Evolutionary conservation across 2,888 invertebrate species (phyloP).

Genomic region (Pristionchus exspectatus): DNA sequence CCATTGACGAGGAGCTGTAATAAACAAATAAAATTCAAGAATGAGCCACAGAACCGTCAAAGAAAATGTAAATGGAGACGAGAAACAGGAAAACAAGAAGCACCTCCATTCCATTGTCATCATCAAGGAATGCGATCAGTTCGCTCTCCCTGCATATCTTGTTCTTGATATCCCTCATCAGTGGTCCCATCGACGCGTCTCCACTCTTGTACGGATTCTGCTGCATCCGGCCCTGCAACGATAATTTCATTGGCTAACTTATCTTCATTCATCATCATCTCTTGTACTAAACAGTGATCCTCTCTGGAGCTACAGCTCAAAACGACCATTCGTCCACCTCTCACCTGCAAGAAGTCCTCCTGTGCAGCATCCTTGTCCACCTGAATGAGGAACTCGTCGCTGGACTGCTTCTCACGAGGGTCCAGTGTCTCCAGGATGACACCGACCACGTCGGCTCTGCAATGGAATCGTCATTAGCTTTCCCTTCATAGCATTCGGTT

Average conservation of each 20-base stretch:
- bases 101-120: slow-evolving; percentile 91
- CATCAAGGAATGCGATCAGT: slow-evolving; percentile 95
- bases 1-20: slow-evolving; percentile 90
- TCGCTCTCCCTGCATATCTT: slow-evolving; percentile 91
- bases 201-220: slow-evolving; percentile 93
- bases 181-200: slow-evolving; percentile 94
- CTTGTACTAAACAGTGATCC: too few relatives aligned
- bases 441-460: slow-evolving; percentile 67
- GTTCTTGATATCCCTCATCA: slow-evolving; percentile 99
- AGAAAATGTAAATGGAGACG: not conserved
- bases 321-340: too few relatives aligned
- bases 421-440: slow-evolving; percentile 86
- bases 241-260: too few relatives aligned
- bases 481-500: slow-evolving; percentile 83
- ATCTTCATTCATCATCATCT: too few relatives aligned
- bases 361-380: slow-evolving; percentile 98
- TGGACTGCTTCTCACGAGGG: slow-evolving; percentile 91
- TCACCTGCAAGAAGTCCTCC: slow-evolving; percentile 92
- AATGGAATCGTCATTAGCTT: slow-evolving; percentile 84
- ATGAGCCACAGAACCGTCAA: too few relatives aligned
- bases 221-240: slow-evolving; percentile 86
- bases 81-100: not conserved
- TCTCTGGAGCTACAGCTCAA: too few relatives aligned
- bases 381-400: slow-evolving; percentile 94
- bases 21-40: not conserved